Conservation (phyloP, 1,140 invertebrate species). For the Megalopta genalis region DNA sequence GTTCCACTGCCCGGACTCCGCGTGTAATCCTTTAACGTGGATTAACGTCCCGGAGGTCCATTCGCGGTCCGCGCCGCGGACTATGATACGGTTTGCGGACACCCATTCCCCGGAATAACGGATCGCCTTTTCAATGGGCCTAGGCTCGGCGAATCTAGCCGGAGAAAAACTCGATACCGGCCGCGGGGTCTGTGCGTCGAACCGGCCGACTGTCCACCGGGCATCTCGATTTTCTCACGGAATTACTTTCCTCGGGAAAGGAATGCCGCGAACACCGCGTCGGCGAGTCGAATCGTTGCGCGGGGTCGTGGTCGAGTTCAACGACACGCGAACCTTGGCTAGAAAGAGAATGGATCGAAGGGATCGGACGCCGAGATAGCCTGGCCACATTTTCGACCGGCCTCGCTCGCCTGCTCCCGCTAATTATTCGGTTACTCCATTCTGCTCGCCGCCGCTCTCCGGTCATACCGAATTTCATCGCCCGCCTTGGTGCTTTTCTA, state of each 20-base stretch:
- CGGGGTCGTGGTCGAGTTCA: constrained; percentile 53
- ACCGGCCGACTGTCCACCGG: too few relatives aligned
- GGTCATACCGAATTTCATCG: too few relatives aligned
- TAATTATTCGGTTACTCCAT: neutral
- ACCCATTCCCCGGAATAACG: neutral
- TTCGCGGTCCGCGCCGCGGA: neutral
- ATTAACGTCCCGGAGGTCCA: constrained; percentile 9
- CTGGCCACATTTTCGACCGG: constrained; percentile 1
- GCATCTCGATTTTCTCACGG: constrained; percentile 20
- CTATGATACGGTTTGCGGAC: neutral
- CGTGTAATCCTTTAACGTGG: constrained; percentile 12
- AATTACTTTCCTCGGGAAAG: constrained; percentile 46
- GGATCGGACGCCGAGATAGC: constrained; percentile 19
- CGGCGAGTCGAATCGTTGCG: constrained; percentile 44
- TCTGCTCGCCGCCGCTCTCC: too few relatives aligned
- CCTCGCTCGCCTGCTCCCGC: neutral
- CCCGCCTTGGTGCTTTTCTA: too few relatives aligned
- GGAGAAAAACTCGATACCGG: too few relatives aligned
- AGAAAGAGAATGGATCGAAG: constrained; percentile 44
- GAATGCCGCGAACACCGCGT: constrained; percentile 31
- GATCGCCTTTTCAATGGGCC: too few relatives aligned
- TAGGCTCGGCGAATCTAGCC: too few relatives aligned
- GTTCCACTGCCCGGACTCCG: neutral
- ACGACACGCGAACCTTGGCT: constrained; percentile 40
- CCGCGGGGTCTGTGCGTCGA: too few relatives aligned